Percentiles rank a stretch among this genome's conserved stretches.
Conservation (phyloP, 35 echinoderm and acorn worm species). For the Nesometra sesokonis region DNA sequence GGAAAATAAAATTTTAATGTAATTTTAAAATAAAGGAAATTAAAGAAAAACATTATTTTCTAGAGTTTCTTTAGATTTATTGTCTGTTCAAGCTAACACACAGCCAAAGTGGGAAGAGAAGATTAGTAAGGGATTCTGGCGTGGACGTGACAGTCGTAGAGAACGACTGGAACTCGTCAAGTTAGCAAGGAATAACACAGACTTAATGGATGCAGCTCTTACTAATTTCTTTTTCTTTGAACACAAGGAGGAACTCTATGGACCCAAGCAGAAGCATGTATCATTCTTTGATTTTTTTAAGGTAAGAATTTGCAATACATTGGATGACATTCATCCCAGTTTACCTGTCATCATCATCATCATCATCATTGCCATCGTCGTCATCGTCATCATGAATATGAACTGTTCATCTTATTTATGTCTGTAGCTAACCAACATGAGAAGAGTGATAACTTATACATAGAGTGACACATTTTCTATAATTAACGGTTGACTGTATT, state of each 20-base stretch:
- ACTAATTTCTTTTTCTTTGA: constrained; percentile 91
- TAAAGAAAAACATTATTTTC: background rate
- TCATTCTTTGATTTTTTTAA: constrained; percentile 99
- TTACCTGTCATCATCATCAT: too few species aligned
- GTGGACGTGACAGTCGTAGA: constrained; percentile 72
- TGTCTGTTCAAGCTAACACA: constrained; percentile 95
- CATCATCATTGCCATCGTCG: too few species aligned
- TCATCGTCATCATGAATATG: too few species aligned
- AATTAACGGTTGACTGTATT: too few species aligned
- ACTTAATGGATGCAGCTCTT: constrained; percentile 79
- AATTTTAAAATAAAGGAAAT: too few species aligned
- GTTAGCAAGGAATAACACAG: constrained; percentile 51
- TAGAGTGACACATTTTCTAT: too few species aligned
- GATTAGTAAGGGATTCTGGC: constrained; percentile 74
- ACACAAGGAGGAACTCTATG: constrained; percentile 63
- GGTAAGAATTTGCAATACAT: too few species aligned
- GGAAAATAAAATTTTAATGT: too few species aligned
- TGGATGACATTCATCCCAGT: too few species aligned
- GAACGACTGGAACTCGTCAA: constrained; percentile 84
- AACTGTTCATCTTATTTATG: too few species aligned
- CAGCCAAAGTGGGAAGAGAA: constrained; percentile 84
- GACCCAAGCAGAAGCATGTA: constrained; percentile 87
- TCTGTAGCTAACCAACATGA: too few species aligned
- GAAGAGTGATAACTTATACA: too few species aligned
- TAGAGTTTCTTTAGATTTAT: constrained; percentile 88